Evolutionary conservation across 2,797 vertebrate genomes (phyloP).

Genomic region (Hylomyscus alleni): DNA sequence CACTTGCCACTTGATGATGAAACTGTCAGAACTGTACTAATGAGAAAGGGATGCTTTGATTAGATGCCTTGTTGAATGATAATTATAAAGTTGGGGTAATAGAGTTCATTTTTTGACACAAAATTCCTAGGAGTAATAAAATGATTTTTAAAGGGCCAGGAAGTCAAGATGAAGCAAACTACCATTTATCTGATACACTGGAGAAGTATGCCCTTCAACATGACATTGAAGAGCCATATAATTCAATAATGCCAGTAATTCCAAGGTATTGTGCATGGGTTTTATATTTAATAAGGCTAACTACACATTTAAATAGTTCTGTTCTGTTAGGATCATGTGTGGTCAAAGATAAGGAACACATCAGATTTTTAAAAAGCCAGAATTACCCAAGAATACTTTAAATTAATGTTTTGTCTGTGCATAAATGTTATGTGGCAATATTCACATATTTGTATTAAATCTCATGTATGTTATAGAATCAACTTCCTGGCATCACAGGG

Average conservation of each 20-base stretch:
- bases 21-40: conserved; percentile 79
- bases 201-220: not conserved
- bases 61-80: conserved; percentile 75
- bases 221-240: conserved; percentile 35
- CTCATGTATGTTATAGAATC: not conserved
- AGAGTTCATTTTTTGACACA: conserved; percentile 65
- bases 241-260: not conserved
- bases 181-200: not conserved
- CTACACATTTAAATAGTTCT: not conserved
- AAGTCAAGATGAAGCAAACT: conserved; percentile 42
- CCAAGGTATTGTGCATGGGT: not conserved
- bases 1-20: conserved; percentile 78
- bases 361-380: not conserved
- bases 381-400: not conserved
- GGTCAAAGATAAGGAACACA: not conserved
- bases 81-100: conserved; percentile 77
- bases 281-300: not conserved
- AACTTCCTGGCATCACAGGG: not conserved
- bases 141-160: conserved; percentile 3
- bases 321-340: not conserved
- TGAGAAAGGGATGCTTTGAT: conserved; percentile 79
- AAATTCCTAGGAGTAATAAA: conserved; percentile 56
- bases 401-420: not conserved
- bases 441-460: conserved; percentile 13
- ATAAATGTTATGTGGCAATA: not conserved